Evolutionary conservation across 2,888 invertebrate genomes (phyloP).

Genomic region (Amphimallon solstitiale): DNA sequence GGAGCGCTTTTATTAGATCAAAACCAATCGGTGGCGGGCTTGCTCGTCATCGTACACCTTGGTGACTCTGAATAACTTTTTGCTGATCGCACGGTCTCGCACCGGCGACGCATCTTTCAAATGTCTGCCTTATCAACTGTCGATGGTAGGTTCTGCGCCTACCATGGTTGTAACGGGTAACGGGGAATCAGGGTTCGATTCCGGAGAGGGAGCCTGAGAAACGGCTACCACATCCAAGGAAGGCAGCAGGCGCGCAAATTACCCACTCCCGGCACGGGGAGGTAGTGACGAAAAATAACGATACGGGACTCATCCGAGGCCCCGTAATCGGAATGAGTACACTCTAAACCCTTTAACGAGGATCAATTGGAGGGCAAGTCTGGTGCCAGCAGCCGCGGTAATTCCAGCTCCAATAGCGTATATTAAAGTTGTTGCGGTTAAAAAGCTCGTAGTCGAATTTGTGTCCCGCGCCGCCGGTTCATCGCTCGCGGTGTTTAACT

Average conservation of each 20-base stretch:
- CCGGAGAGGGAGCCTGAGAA: slow-evolving; percentile 59
- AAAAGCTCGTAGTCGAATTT: slow-evolving; percentile 59
- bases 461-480: too few species aligned
- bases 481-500: too few species aligned
- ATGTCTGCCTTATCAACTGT: slow-evolving; percentile 67
- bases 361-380: too few species aligned
- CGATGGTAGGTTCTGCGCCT: slow-evolving; percentile 74
- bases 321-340: neutral
- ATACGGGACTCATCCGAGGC: neutral
- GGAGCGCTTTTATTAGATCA: too few species aligned
- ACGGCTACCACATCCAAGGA: slow-evolving; percentile 78
- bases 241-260: slow-evolving; percentile 78
- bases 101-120: slow-evolving; percentile 55
- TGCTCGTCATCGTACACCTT: too few species aligned
- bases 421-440: slow-evolving; percentile 76
- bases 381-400: slow-evolving; percentile 74
- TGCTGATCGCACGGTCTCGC: too few species aligned
- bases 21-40: too few species aligned
- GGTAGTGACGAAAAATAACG: slow-evolving; percentile 8
- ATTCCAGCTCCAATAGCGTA: slow-evolving; percentile 76
- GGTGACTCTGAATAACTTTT: too few species aligned
- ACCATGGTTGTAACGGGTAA: slow-evolving; percentile 76
- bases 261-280: slow-evolving; percentile 59
- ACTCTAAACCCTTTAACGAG: too few species aligned
- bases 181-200: slow-evolving; percentile 81